Evolutionary conservation across 2,888 invertebrate genomes (phyloP), one percentile per base, ranked within the genome.

Genomic region (Adela reaumurella): DNA sequence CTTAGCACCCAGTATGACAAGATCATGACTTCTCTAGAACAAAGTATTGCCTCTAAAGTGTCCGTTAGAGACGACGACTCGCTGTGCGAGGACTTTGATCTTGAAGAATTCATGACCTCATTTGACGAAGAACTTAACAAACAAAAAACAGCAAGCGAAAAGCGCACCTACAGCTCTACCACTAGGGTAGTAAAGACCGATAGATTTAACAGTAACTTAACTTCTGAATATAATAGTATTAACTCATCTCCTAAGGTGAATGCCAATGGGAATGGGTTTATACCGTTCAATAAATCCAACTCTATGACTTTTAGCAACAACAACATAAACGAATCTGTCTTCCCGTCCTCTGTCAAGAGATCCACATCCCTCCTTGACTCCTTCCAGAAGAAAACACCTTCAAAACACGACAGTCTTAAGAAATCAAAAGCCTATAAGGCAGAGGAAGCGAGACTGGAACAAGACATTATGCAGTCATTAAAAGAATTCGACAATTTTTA

Each of bases 71-170:
- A 80, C 52, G 76, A 79, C 49, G 77, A 79, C 56, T 76, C 81
- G 57, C 68, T 84, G 20, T 83, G 83, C 56, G 83, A 83, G 62
- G 84, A 85, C 61, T 84, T 87, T 55, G 78, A 78, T 62, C 67
- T 78, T 53, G 87, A 87, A 60, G 87, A 87, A 65, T 82, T 87
- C 59, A 83, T 86, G 69, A 83, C 83, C 56, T 82, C 85, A 53
- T 86, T 87, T 61, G 86, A 86, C 56, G 86, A 87, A 57, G 83
- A 86, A 60, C 74, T 76, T 50, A 61, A 67, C 55, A 78, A 72
- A 60, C 72, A 73, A 57, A 73, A 67, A 60, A 54, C 61, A 50
- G 72, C 72, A 61, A 71, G 63, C 53, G 49, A 45, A 35, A 69
- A 72, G 62, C 68, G 81, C 57, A 71, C 73, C 47, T 73, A 74